Percentiles rank a stretch among this genome's conserved stretches.
Conservation (phyloP, 2,888 invertebrate species). For the Ichneumon xanthorius region DNA sequence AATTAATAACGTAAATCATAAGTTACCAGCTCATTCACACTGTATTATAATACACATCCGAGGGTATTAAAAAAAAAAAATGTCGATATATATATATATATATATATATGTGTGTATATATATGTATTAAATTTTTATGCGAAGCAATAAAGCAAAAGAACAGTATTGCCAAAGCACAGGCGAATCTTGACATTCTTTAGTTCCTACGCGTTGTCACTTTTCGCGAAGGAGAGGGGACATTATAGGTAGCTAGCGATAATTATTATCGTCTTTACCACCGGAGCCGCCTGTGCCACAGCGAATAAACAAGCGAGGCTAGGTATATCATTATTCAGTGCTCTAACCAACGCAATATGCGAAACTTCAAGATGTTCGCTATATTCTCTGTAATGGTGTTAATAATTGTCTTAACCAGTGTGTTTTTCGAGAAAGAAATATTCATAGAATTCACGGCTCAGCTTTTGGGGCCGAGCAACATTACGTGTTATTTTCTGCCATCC, state of each 20-base stretch:
- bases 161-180: not conserved
- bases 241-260: not conserved
- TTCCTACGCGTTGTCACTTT: not conserved
- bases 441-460: slow-evolving; percentile 17
- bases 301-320: not conserved
- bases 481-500: slow-evolving; percentile 40
- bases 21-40: slow-evolving; percentile 12
- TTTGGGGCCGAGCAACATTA: slow-evolving; percentile 26
- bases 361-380: slow-evolving; percentile 26
- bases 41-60: not conserved
- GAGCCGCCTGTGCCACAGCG: not conserved
- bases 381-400: slow-evolving; percentile 13
- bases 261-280: not conserved
- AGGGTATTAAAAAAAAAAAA: slow-evolving; percentile 3
- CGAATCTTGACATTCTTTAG: not conserved
- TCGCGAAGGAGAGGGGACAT: too few relatives aligned
- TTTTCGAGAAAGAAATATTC: slow-evolving; percentile 27
- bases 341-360: slow-evolving; percentile 37
- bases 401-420: not conserved
- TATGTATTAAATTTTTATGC: slow-evolving; percentile 6
- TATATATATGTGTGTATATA: not conserved
- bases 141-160: not conserved
- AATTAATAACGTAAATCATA: not conserved
- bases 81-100: not conserved
- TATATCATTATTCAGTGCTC: not conserved